Evolutionary conservation across 2,113 vertebrate genomes (phyloP), one percentile per base, ranked within the genome.

Genomic region (Artemisiospiza belli): DNA sequence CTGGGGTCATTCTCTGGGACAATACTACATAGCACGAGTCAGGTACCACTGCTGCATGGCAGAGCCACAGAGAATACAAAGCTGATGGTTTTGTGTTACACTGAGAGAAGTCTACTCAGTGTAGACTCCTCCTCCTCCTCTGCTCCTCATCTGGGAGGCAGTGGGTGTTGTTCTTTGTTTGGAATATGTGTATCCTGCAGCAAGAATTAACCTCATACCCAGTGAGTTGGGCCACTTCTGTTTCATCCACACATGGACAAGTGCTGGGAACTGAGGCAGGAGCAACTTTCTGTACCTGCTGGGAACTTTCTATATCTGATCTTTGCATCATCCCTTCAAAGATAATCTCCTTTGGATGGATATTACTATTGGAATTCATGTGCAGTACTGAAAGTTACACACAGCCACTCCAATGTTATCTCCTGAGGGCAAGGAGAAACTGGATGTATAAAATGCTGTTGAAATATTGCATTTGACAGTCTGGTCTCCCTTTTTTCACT

Each of bases 1-100:
- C 9, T 0, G 0, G 11, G 44, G 69, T 57, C 0, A 0, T 57
- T 84, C 25, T 55, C 27, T 78, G 57, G 12, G 41, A 76, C 83
- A 83, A 75, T 23, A 33, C 11, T 54, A 12, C 33, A 16, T 19
- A 43, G 61, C 11, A 21, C 28, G 19, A 49, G 17, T 24, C 25
- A 68, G 31, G 46, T 75, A 30, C 31, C 17, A 6, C 17, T 82
- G 25, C 20, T 33, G 15, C 2, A 0, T n/a, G 61, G 4, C 25
- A 74, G 59, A 83, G 22, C 12, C 12, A 4, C 30, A 66, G 54
- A 20, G 81, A 62, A 54, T 5, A 33, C 2, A 49, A 55, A 72
- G 44, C 14, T 61, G 44, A 16, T 62, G 10, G 30, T 16, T 64
- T 51, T 68, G 27, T 22, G 4, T 33, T 61, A 2, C 4, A 3